Percentiles rank a stretch among this genome's conserved stretches.
phyloP scores from a whole-genome alignment of 2,113 vertebrate genomes.

The Labrus mixtus region DNA sequence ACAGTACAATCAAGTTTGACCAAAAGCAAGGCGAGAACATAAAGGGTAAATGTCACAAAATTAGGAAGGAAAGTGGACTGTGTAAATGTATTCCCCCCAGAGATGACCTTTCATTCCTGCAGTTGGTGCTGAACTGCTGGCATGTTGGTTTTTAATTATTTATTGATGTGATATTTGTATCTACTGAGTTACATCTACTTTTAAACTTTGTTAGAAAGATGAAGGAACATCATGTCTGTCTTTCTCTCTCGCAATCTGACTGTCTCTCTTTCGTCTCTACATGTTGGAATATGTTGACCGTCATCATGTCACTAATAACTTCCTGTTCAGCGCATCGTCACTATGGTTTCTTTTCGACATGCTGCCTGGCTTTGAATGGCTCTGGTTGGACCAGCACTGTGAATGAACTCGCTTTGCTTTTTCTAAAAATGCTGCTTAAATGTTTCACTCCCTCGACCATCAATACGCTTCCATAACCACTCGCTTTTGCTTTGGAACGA shows the following conservation, averaged over 20 bases:
- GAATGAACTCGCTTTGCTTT: slow-evolving; percentile 13
- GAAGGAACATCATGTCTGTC: neutral
- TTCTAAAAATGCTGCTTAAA: slow-evolving; percentile 40
- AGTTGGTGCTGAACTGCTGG: too few relatives aligned
- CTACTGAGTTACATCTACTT: too few relatives aligned
- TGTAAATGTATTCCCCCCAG: too few relatives aligned
- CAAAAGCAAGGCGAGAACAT: too few relatives aligned
- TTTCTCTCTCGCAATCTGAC: slow-evolving; percentile 7
- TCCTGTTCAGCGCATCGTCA: slow-evolving; percentile 19
- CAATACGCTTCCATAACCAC: slow-evolving; percentile 3
- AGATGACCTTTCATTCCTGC: too few relatives aligned
- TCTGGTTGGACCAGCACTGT: slow-evolving; percentile 4
- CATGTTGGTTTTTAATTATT: neutral
- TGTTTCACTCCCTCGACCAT: neutral
- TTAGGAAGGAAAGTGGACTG: too few relatives aligned
- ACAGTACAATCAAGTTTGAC: too few relatives aligned
- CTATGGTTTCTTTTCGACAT: neutral
- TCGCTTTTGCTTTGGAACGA: slow-evolving; percentile 11
- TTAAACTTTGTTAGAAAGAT: neutral
- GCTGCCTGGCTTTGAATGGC: slow-evolving; percentile 47
- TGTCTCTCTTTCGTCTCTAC: neutral
- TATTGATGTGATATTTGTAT: neutral
- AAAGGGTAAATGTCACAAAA: too few relatives aligned
- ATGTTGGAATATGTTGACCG: slow-evolving; percentile 25
- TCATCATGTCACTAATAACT: slow-evolving; percentile 10